phyloP scores from a whole-genome alignment of 2,888 invertebrate genomes.

The Nymphalis polychloros region DNA sequence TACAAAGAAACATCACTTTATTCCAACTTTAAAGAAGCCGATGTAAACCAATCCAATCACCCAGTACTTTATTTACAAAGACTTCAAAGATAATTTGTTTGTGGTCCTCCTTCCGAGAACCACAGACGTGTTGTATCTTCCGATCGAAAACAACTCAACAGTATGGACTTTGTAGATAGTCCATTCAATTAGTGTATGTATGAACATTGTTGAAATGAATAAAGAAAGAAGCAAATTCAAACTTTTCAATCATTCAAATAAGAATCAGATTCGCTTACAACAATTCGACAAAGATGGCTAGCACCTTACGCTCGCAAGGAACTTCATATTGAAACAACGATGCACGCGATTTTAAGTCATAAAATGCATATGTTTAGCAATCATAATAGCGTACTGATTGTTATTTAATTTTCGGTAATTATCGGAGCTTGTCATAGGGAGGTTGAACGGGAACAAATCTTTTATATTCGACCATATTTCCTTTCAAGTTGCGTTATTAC shows the following conservation, averaged over 20 bases:
- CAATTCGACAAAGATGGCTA: neutral
- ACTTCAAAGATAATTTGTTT: slow-evolving; percentile 36
- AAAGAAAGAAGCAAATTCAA: neutral
- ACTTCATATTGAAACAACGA: slow-evolving; percentile 3
- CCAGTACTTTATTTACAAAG: slow-evolving; percentile 29
- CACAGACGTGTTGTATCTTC: slow-evolving; percentile 36
- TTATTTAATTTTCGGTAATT: slow-evolving; percentile 12
- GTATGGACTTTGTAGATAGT: slow-evolving; percentile 26
- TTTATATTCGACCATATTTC: slow-evolving; percentile 42
- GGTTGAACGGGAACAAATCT: slow-evolving; percentile 25
- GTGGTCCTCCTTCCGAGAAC: slow-evolving; percentile 20
- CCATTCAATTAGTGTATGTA: slow-evolving; percentile 38
- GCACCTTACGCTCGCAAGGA: slow-evolving; percentile 1
- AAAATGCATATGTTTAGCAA: neutral
- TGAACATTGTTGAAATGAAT: slow-evolving; percentile 20
- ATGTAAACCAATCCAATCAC: slow-evolving; percentile 24
- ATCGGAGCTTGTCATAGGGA: slow-evolving; percentile 4
- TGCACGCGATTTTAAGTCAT: slow-evolving; percentile 3
- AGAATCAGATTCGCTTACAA: slow-evolving; percentile 17
- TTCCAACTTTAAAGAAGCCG: neutral
- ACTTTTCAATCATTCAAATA: neutral
- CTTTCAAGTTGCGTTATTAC: slow-evolving; percentile 61
- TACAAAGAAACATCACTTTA: slow-evolving; percentile 8
- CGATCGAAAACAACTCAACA: slow-evolving; percentile 33
- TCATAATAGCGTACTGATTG: slow-evolving; percentile 5